Base-by-base conservation (phyloP, 2,113 vertebrate genomes). In the Cyprinus carpio region DNA sequence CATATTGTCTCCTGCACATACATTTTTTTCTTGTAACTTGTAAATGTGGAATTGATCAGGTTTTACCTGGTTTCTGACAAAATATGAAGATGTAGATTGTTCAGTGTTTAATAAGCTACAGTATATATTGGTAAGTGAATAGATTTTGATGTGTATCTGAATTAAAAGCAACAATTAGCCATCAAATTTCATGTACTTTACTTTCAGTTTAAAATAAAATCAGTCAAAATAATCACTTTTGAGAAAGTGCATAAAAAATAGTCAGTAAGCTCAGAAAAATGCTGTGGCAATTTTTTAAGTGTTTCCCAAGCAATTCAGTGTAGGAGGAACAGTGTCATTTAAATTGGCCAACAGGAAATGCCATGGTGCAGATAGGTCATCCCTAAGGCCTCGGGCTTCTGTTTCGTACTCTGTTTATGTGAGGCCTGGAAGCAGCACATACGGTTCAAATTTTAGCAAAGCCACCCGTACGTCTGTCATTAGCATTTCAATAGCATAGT, bases 301-400 rank as follows among this genome's bases (percentile, higher is more conserved):
- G 23, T 79, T 82, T 72, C 80, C 40, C 3, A 65, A 83, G 80
- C 23, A 83, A 78, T 78, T 56, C 20, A 80, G 29, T 83, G 56
- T 62, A 72, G 72, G 40, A 64, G 27, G 83, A 86, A 86, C 72
- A 54, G 72, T 86, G 75, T 84, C 56, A 76, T 89, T 84, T 88
- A 86, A 67, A 87, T 67, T 75, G 78, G 49, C 54, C 65, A 87
- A 78, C 81, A 89, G 88, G 88, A 89, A 89, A 89, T 89, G 88
- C 86, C 87, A 65, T 75, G 72, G 58, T 43, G 43, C 82, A 84
- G 87, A 78, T 84, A 54, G 78, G 78, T 82, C 82, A 75, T 87
- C 79, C 87, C 84, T 60, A 83, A 75, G 75, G 67, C 84, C 46
- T n/a, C n/a, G 46, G 23, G 11, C 78, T 77, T 72, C 85, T 88